Evolutionary conservation across 2,797 vertebrate species (phyloP).

Genomic region (Microctenopoma steveboyesi): DNA sequence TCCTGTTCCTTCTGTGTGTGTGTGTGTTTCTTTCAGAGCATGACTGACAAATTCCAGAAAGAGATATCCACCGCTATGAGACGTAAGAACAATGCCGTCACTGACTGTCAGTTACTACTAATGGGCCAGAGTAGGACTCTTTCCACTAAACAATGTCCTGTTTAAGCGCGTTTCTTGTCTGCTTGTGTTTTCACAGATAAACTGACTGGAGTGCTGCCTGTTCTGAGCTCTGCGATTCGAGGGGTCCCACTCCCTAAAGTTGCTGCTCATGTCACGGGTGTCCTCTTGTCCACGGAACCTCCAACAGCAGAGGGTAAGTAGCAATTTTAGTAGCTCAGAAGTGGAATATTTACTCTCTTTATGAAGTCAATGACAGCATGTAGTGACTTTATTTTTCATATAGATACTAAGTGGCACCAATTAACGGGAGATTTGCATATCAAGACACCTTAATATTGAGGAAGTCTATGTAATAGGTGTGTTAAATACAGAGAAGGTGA

Average conservation of each 20-base stretch:
- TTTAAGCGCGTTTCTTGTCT: slow-evolving; percentile 12
- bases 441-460: too few species aligned
- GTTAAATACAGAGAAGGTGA: neutral
- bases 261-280: slow-evolving; percentile 90
- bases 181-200: slow-evolving; percentile 72
- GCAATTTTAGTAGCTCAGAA: neutral
- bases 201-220: slow-evolving; percentile 70
- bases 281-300: slow-evolving; percentile 52
- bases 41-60: slow-evolving; percentile 85
- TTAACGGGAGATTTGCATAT: neutral
- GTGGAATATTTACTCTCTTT: neutral
- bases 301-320: slow-evolving; percentile 58
- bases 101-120: slow-evolving; percentile 23
- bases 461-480: too few species aligned
- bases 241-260: slow-evolving; percentile 63
- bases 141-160: slow-evolving; percentile 12
- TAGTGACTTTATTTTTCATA: neutral
- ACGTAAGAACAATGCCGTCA: slow-evolving; percentile 79
- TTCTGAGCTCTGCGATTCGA: slow-evolving; percentile 65
- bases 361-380: neutral
- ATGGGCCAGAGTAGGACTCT: slow-evolving; percentile 9
- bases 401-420: neutral
- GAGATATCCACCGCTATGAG: slow-evolving; percentile 81
- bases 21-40: slow-evolving; percentile 81
- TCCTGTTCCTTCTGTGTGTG: slow-evolving; percentile 20